phyloP scores from a whole-genome alignment of 2,797 vertebrate genomes.

The Crax fasciolata region DNA sequence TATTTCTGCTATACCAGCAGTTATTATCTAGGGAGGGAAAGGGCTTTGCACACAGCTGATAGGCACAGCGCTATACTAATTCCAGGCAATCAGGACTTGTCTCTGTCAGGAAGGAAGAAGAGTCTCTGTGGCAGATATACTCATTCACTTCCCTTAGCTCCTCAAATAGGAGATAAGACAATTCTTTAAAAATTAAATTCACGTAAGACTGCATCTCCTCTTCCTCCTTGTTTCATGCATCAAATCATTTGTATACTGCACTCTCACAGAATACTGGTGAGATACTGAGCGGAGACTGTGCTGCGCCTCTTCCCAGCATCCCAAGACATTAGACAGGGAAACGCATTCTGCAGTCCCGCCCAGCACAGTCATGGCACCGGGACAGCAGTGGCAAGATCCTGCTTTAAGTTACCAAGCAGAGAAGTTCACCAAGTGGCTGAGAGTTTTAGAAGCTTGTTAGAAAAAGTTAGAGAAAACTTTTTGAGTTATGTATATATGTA shows the following conservation, averaged over 20 bases:
- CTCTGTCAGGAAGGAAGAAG: background rate
- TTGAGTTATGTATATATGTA: background rate
- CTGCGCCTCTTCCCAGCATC: background rate
- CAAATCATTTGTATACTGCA: background rate
- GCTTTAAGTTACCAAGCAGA: background rate
- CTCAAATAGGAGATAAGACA: background rate
- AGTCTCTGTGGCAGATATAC: rapidly evolving
- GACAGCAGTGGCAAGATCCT: background rate
- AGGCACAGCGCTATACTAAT: background rate
- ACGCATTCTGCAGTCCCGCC: background rate
- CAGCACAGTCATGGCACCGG: background rate
- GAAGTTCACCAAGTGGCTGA: background rate
- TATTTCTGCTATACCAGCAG: background rate
- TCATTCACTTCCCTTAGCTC: background rate
- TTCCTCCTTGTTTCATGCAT: background rate
- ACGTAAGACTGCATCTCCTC: background rate
- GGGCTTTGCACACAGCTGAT: background rate
- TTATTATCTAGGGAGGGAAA: background rate
- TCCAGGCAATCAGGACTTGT: background rate
- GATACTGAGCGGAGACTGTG: background rate
- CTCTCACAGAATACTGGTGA: background rate
- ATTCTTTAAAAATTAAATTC: background rate
- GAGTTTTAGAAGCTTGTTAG: background rate
- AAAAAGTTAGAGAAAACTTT: background rate
- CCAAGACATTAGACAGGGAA: background rate